A percentile compares a stretch with the other conserved stretches of the same genome.
Evolutionary conservation across 2,888 invertebrate species (phyloP).

Genomic region (Nomada hirtipes): DNA sequence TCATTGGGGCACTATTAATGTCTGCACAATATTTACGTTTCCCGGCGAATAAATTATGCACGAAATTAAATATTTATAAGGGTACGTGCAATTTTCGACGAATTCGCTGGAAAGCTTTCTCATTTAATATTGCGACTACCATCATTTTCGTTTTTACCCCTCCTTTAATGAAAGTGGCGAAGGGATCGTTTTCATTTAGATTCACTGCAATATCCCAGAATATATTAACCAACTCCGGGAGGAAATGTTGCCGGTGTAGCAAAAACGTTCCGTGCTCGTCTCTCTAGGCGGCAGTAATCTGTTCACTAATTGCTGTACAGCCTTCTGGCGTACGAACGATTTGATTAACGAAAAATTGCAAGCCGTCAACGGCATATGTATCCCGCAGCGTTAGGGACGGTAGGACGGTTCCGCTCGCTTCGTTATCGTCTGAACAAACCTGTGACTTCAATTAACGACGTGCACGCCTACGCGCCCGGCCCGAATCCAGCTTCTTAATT

Average conservation of each 20-base stretch:
- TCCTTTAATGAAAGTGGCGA: not conserved
- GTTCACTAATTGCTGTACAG: conserved; percentile 32
- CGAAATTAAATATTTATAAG: not conserved
- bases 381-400: not conserved
- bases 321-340: conserved; percentile 19
- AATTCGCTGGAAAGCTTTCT: too few relatives aligned
- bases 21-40: too few relatives aligned
- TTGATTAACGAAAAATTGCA: conserved; percentile 52
- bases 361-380: conserved; percentile 38
- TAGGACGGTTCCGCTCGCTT: conserved; percentile 15
- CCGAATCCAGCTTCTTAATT: conserved; percentile 31
- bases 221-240: not conserved
- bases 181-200: not conserved
- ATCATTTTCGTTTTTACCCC: not conserved
- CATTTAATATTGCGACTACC: not conserved
- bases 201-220: not conserved
- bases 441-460: conserved; percentile 46
- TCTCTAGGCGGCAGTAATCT: conserved; percentile 26
- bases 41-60: too few relatives aligned
- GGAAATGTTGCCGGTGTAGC: not conserved
- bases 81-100: too few relatives aligned
- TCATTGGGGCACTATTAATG: too few relatives aligned
- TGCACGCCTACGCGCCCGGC: conserved; percentile 15
- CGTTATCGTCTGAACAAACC: conserved; percentile 41
- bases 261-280: not conserved